A percentile compares a stretch with the other conserved stretches of the same genome.
Conservation (phyloP, 2,113 vertebrate genomes). For the Phocoena phocoena region DNA sequence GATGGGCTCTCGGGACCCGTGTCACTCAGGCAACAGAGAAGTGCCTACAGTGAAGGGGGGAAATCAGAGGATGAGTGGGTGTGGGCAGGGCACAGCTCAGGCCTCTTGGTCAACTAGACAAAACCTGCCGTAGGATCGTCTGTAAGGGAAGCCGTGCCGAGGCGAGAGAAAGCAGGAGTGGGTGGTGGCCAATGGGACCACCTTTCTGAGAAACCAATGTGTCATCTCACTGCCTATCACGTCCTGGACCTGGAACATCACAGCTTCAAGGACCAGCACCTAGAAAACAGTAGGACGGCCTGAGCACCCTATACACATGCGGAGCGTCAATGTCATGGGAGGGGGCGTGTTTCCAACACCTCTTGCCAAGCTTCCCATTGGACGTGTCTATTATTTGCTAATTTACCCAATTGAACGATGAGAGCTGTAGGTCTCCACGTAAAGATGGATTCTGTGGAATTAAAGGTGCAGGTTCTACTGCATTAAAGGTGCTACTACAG, state of each 20-base stretch:
- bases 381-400: rapidly evolving
- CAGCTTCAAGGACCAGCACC: rapidly evolving
- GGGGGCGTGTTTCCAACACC: rapidly evolving
- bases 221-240: rapidly evolving
- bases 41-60: background rate
- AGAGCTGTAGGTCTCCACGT: rapidly evolving
- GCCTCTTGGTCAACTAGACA: background rate
- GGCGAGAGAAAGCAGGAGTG: background rate
- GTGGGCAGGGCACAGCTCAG: background rate
- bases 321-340: rapidly evolving
- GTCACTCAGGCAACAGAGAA: background rate
- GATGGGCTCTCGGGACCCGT: background rate
- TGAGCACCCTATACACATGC: rapidly evolving
- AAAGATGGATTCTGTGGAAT: too few relatives aligned
- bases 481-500: rapidly evolving
- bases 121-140: rapidly evolving
- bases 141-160: background rate
- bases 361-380: rapidly evolving
- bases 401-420: rapidly evolving
- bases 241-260: rapidly evolving
- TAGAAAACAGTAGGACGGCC: rapidly evolving
- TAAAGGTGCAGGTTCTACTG: rapidly evolving
- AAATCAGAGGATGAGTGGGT: rapidly evolving
- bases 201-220: rapidly evolving
- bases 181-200: rapidly evolving